A percentile compares a stretch with the other conserved stretches of the same genome.
Evolutionary conservation across 1,140 invertebrate genomes (phyloP).

Genomic region (Macrocentrus cingulum): DNA sequence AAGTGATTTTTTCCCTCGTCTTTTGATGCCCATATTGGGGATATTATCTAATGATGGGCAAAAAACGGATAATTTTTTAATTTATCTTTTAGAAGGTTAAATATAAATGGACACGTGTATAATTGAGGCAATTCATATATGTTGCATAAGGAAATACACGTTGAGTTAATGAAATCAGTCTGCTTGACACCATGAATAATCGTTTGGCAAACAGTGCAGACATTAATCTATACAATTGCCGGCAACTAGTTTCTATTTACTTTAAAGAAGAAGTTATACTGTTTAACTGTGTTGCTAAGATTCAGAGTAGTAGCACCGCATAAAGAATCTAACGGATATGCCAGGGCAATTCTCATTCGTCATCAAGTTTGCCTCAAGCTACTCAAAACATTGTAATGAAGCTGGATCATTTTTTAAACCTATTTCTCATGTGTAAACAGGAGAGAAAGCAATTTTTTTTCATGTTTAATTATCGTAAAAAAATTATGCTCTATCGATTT

Average conservation of each 20-base stretch:
- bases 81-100: too few relatives aligned
- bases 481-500: too few relatives aligned
- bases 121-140: too few relatives aligned
- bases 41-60: too few relatives aligned
- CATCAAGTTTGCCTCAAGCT: slow-evolving; percentile 13
- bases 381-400: too few relatives aligned
- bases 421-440: too few relatives aligned
- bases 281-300: background rate
- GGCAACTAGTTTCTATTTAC: slow-evolving; percentile 15
- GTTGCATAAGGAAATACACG: background rate
- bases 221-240: slow-evolving; percentile 21
- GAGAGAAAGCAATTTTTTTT: too few relatives aligned
- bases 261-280: background rate
- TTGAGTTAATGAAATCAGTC: slow-evolving; percentile 14
- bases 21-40: background rate
- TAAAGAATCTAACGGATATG: slow-evolving; percentile 27
- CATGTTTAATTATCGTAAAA: too few relatives aligned
- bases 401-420: too few relatives aligned
- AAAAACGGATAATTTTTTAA: too few relatives aligned
- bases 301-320: background rate
- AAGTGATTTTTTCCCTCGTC: background rate
- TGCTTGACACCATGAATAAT: slow-evolving; percentile 12
- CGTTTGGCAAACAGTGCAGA: slow-evolving; percentile 2
- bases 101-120: background rate
- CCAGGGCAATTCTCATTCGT: slow-evolving; percentile 17